A percentile compares a stretch with the other conserved stretches of the same genome.
Conservation (phyloP, 2,797 vertebrate species). For the Hoplostethus mediterraneus region DNA sequence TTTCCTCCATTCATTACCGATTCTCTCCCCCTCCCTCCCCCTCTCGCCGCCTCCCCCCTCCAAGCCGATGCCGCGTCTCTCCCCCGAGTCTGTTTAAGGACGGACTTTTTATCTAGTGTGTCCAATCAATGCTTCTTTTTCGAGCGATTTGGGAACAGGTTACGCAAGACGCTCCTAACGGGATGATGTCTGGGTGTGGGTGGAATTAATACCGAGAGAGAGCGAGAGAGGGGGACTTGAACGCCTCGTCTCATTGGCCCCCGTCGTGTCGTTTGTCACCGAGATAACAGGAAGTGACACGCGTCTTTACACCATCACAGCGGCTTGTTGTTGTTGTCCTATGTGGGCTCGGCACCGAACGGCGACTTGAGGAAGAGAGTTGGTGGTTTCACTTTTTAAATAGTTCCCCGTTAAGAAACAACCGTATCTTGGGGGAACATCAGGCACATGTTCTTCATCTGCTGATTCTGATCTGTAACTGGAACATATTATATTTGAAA, state of each 20-base stretch:
- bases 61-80: slow-evolving; percentile 35
- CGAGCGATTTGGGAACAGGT: slow-evolving; percentile 45
- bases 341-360: slow-evolving; percentile 7
- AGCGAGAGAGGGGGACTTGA: background rate
- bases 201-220: slow-evolving; percentile 35
- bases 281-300: slow-evolving; percentile 26
- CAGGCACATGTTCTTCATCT: too few species aligned
- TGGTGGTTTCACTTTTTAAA: too few species aligned
- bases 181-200: slow-evolving; percentile 24
- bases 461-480: too few species aligned
- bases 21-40: slow-evolving; percentile 42
- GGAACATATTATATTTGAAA: too few species aligned
- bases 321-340: background rate
- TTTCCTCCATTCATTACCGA: slow-evolving; percentile 49
- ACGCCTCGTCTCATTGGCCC: slow-evolving; percentile 10
- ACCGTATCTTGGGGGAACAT: too few species aligned
- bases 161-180: slow-evolving; percentile 39
- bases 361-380: background rate
- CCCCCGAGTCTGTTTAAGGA: slow-evolving; percentile 60
- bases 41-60: slow-evolving; percentile 32
- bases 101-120: slow-evolving; percentile 58
- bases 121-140: slow-evolving; percentile 62
- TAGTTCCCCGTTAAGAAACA: too few species aligned
- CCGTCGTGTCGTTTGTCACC: slow-evolving; percentile 1
- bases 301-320: slow-evolving; percentile 26